A percentile compares a stretch with the other conserved stretches of the same genome.
Conservation (phyloP, 2,888 invertebrate genomes). For the Tachina grossa region DNA sequence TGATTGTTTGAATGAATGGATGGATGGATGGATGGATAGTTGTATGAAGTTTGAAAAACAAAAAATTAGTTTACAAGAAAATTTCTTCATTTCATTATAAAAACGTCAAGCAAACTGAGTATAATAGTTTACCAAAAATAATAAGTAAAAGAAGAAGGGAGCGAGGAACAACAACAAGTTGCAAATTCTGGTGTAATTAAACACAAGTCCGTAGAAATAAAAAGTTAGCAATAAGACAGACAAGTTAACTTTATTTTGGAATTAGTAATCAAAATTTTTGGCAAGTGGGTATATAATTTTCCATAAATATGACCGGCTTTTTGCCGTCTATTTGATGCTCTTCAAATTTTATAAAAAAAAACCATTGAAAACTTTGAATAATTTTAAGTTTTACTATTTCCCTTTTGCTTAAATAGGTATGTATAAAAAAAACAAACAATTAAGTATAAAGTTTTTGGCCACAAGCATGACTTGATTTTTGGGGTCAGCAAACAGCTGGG, state of each 20-base stretch:
- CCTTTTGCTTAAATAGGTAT: conserved; percentile 9
- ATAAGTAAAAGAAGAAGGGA: not conserved
- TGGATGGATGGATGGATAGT: conserved; percentile 20
- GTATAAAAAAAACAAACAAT: conserved; percentile 5
- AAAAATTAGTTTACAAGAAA: conserved; percentile 42
- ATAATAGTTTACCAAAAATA: conserved; percentile 8
- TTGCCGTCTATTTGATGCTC: not conserved
- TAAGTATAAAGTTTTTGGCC: conserved; percentile 75
- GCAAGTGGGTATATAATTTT: not conserved
- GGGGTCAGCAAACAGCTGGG: conserved; percentile 83
- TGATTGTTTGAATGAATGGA: conserved; percentile 24
- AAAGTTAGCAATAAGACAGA: not conserved
- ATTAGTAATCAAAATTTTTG: not conserved
- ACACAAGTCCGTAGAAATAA: not conserved
- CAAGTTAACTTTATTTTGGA: not conserved
- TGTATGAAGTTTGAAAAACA: conserved; percentile 10
- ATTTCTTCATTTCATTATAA: conserved; percentile 47
- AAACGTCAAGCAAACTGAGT: conserved; percentile 20
- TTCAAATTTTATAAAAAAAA: not conserved
- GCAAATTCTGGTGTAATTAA: not conserved
- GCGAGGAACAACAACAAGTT: not conserved
- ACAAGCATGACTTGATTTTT: conserved; percentile 81
- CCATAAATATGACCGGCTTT: conserved; percentile 7
- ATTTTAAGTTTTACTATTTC: conserved; percentile 18
- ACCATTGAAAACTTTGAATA: not conserved